Conservation (phyloP, 1,140 invertebrate genomes). For the Cephus cinctus region DNA sequence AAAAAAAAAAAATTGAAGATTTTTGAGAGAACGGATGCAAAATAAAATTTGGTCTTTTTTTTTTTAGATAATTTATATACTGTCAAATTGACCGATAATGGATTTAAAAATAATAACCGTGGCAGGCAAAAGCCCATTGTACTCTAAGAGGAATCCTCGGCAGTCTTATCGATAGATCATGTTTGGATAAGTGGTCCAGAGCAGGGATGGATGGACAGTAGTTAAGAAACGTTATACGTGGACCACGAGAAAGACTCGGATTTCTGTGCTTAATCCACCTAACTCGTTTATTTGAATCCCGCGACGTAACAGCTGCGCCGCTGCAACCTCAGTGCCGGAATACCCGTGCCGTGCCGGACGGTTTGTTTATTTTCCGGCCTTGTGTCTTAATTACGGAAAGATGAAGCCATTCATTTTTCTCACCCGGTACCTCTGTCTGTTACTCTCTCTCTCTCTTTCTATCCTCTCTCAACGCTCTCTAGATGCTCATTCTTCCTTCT, state of each 20-base stretch:
- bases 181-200: no score
- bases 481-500: constrained; percentile 23
- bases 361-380: constrained; percentile 37
- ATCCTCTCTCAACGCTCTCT: no score
- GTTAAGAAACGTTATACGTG: no score
- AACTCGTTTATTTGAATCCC: constrained; percentile 43
- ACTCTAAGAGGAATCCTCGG: no score
- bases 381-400: constrained; percentile 49
- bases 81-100: no score
- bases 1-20: background rate
- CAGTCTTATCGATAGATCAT: no score
- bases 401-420: constrained; percentile 47
- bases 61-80: no score
- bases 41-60: no score
- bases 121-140: background rate
- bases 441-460: no score
- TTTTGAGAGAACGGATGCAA: background rate
- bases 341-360: constrained; percentile 13
- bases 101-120: constrained; percentile 4
- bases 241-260: constrained; percentile 24
- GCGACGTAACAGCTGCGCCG: constrained; percentile 40
- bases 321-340: constrained; percentile 6
- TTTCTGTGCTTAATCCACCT: constrained; percentile 41
- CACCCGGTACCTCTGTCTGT: no score
- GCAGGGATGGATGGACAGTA: background rate